These are phyloP conservation scores for Phyllopteryx taeniolatus DNA, from an alignment of 2,113 vertebrate species.

Conservation along the genomic window DNA sequence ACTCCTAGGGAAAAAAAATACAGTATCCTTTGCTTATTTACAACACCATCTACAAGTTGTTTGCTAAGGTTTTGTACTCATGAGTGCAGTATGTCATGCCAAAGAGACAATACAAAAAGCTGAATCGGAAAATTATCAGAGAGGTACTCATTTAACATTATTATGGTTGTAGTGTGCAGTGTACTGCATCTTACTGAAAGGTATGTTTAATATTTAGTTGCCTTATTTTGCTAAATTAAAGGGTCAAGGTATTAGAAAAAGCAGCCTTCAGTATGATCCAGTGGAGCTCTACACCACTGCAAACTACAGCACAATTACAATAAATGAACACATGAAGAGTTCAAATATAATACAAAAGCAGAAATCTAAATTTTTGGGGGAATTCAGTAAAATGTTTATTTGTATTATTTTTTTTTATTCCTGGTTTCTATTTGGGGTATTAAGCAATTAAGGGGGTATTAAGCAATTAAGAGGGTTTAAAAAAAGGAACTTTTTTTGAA, in stretches of 20 bases:
- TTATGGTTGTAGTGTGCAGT: not conserved
- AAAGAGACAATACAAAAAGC: slow-evolving; percentile 1
- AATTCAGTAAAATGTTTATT: too few relatives aligned
- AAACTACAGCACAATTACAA: too few relatives aligned
- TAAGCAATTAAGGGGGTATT: too few relatives aligned
- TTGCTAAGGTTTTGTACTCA: slow-evolving; percentile 1
- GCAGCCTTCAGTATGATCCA: too few relatives aligned
- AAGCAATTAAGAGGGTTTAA: too few relatives aligned
- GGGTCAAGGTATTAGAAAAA: not conserved
- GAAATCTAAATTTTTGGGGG: too few relatives aligned
- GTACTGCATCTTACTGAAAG: not conserved
- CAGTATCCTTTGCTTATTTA: not conserved
- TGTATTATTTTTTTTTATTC: too few relatives aligned
- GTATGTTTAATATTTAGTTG: not conserved
- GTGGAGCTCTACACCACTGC: too few relatives aligned
- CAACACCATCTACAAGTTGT: slow-evolving; percentile 2
- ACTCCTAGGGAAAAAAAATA: not conserved
- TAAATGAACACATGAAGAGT: too few relatives aligned
- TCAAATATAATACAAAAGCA: too few relatives aligned
- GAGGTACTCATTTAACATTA: not conserved
- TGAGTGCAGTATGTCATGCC: not conserved
- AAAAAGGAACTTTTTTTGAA: too few relatives aligned
- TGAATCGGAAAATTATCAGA: not conserved
- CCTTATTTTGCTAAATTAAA: not conserved
- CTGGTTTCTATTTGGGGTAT: too few relatives aligned